Evolutionary conservation across 2,113 vertebrate species (phyloP).

Genomic region (Phrynocephalus versicolor): DNA sequence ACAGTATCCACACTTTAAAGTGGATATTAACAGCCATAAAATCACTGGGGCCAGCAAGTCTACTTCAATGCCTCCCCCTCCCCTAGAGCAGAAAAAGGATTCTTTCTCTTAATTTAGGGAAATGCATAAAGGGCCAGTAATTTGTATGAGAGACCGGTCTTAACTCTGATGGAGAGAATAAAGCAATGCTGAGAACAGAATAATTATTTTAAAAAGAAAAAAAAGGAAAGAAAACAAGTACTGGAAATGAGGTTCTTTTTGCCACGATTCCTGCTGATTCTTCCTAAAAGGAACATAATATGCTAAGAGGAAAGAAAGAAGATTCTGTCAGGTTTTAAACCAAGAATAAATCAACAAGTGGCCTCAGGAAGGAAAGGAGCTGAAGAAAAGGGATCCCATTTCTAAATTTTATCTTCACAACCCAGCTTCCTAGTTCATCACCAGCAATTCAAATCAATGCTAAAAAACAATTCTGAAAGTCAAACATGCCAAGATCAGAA

Average conservation of each 20-base stretch:
- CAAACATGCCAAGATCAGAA: conserved; percentile 11
- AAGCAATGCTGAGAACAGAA: conserved; percentile 60
- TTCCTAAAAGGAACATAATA: conserved; percentile 55
- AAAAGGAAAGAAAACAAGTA: conserved; percentile 63
- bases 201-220: conserved; percentile 24
- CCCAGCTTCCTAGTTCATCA: conserved; percentile 8
- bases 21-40: conserved; percentile 62
- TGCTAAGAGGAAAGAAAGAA: conserved; percentile 51
- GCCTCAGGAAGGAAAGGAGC: conserved; percentile 42
- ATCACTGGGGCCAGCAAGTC: conserved; percentile 56
- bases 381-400: conserved; percentile 20
- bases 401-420: conserved; percentile 28
- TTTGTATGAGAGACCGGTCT: conserved; percentile 68
- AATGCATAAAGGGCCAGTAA: conserved; percentile 64
- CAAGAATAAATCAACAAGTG: conserved; percentile 59
- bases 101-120: conserved; percentile 62
- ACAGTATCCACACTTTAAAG: conserved; percentile 42
- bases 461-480: conserved; percentile 31
- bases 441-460: conserved; percentile 6
- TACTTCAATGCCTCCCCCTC: conserved; percentile 52
- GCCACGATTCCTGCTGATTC: conserved; percentile 66
- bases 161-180: conserved; percentile 60
- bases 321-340: conserved; percentile 57
- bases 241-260: conserved; percentile 58
- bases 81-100: conserved; percentile 38